Evolutionary conservation across 2,113 vertebrate genomes (phyloP), one percentile per base, ranked within the genome.

Genomic region (Centropus bengalensis): DNA sequence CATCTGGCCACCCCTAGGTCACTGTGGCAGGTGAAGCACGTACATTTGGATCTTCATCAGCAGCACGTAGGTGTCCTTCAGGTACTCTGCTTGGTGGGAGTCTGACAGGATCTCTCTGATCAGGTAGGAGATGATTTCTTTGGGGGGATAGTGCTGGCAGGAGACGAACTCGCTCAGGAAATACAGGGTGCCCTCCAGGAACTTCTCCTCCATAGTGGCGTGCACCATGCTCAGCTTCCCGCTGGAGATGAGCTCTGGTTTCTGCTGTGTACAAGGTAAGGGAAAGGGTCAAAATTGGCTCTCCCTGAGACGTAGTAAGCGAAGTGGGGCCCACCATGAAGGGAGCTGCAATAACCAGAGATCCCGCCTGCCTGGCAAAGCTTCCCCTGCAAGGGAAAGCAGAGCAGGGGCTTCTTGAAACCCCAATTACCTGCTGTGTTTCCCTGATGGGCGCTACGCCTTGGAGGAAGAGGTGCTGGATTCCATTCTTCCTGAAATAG

Each of bases 41-140:
- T 97, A 99, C 99, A 98, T 98, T 93, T 99, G 99, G 70, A 99
- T 98, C 96, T 98, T 99, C 98, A 99, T 98, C 60, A 99, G 97
- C 54, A 99, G 97, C 86, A 97, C 98, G 94, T 98, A 99, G 93
- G 98, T 98, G 82, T 99, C 98, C 86, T 98, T 97, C 36, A 98
- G 96, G 60, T 98, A 93, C 44, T 98, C 97, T 56, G 82, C 58
- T 18, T 97, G 95, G 4, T 98, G 96, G 3, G 93, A 91, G 79
- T 97, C 97, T 52, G 99, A 97, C 71, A 99, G 97, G 91, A 99
- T 98, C 58, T 97, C 95, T 58, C 81, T 97, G 84, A 99, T 95
- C 59, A 99, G 97, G 94, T 99, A 97, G 51, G 82, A 91, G 42
- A 98, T 97, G 75, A 99, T 98, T 51, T 99, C 98, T 84, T 83